These are phyloP conservation scores for Enteromius trimaculatus DNA, from an alignment of 2,797 vertebrate genomes.

Conservation along the genomic window DNA sequence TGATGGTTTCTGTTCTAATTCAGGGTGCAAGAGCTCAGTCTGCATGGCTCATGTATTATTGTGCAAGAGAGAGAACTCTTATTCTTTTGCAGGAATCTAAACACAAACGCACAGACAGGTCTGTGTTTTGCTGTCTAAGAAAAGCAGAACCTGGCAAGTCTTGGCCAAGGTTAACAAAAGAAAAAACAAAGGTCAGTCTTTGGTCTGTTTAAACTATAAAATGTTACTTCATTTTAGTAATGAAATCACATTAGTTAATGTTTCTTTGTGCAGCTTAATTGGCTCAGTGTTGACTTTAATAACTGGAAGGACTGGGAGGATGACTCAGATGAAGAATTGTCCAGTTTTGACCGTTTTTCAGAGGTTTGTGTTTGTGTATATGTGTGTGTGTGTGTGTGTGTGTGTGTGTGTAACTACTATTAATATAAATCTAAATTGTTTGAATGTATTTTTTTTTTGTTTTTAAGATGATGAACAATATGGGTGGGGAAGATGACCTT, in stretches of 20 bases:
- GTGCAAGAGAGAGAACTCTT: too few species aligned
- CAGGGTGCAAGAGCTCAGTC: not conserved
- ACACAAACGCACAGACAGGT: conserved; percentile 96
- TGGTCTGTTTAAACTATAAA: not conserved
- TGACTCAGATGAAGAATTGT: conserved; percentile 95
- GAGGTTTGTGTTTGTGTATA: conserved; percentile 77
- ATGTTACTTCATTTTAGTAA: not conserved
- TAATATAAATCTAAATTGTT: too few species aligned
- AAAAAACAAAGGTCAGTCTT: conserved; percentile 86
- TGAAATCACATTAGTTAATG: not conserved
- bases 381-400: too few species aligned
- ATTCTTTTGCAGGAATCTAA: conserved; percentile 85
- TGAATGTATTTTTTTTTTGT: not conserved
- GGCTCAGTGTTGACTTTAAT: conserved; percentile 97
- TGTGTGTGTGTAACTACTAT: too few species aligned
- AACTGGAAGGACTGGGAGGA: conserved; percentile 99
- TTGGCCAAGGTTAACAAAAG: conserved; percentile 96
- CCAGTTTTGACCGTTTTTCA: conserved; percentile 96
- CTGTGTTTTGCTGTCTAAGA: conserved; percentile 94
- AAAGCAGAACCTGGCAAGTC: conserved; percentile 92
- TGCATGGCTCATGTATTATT: conserved; percentile 1
- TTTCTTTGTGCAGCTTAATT: conserved; percentile 82
- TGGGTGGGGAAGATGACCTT: conserved; percentile 93
- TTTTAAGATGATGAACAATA: conserved; percentile 97
- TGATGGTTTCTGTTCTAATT: not conserved